Evolutionary conservation across 2,113 vertebrate species (phyloP), one percentile per base, ranked within the genome.

Genomic region (Spheniscus mendiculus): DNA sequence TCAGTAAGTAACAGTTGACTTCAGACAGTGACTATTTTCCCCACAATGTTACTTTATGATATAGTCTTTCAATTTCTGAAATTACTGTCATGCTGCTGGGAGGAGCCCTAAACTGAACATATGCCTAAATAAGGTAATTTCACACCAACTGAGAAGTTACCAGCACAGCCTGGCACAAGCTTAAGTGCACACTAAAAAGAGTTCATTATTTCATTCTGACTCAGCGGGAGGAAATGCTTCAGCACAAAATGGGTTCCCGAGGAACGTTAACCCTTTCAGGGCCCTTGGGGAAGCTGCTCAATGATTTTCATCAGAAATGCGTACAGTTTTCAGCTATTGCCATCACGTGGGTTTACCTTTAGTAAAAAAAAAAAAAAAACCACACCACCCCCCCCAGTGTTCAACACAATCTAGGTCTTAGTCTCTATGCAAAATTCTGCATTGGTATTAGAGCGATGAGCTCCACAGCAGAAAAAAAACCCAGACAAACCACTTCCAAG

Each of bases 101-200:
- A 96, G 66, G 45, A 94, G 82, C 44, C 47, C 38, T 73, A 71
- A 85, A 85, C 50, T 78, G 59, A 96, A 52, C 56, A 53, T 66
- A 96, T 96, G 94, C 72, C 98, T 97, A 94, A 97, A 97, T 97
- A 97, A 97, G 96, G 96, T 74, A 91, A 95, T 93, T 92, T 79
- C 66, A 91, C 15, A 8, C 34, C 47, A 73, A 32, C 47, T 32
- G 12, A 83, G 58, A 65, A 91, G 78, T 83, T 65, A 73, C 44
- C 44, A 66, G 69, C 40, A 82, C 4, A 34, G 56, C 38, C 84
- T 94, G 87, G 93, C 95, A 93, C 42, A 96, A 91, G 65, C 44
- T 88, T 77, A 72, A 67, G 50, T 5, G 8, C 71, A 83, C 59
- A 63, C 73, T 88, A 77, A 93, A 95, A 98, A 93, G 83, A 91